Evolutionary conservation across 2,888 invertebrate genomes (phyloP).

Genomic region (Digitonthophagus gazella): DNA sequence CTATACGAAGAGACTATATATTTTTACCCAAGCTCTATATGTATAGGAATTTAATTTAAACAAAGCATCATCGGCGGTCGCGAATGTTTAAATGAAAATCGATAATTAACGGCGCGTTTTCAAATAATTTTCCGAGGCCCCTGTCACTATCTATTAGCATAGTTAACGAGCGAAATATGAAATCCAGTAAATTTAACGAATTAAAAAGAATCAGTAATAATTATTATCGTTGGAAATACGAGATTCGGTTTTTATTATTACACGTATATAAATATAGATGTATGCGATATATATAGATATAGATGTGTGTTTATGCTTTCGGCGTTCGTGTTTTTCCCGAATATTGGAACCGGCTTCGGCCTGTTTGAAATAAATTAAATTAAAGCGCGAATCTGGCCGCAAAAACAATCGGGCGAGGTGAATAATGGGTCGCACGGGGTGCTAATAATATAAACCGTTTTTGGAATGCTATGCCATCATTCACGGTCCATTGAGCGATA

Average conservation of each 20-base stretch:
- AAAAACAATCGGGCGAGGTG: background rate
- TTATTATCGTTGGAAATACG: too few relatives aligned
- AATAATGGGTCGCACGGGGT: background rate
- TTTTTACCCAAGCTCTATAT: too few relatives aligned
- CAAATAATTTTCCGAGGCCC: background rate
- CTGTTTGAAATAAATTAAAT: background rate
- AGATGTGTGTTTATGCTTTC: too few relatives aligned
- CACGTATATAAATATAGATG: too few relatives aligned
- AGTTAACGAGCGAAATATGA: background rate
- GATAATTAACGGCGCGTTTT: background rate
- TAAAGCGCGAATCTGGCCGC: background rate
- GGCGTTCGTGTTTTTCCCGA: too few relatives aligned
- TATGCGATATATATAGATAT: too few relatives aligned
- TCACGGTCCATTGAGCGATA: background rate
- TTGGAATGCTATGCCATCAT: background rate
- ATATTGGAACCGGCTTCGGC: too few relatives aligned
- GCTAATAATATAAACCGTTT: background rate
- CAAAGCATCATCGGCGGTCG: background rate
- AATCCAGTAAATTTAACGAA: too few relatives aligned
- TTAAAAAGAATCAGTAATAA: background rate
- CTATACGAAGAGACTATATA: background rate
- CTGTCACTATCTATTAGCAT: background rate
- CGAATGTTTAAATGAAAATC: background rate
- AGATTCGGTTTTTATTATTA: too few relatives aligned
- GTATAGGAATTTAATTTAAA: background rate